Percentiles rank a stretch among this genome's conserved stretches.
Conservation (phyloP, 2,797 vertebrate species). For the Potorous gilbertii region DNA sequence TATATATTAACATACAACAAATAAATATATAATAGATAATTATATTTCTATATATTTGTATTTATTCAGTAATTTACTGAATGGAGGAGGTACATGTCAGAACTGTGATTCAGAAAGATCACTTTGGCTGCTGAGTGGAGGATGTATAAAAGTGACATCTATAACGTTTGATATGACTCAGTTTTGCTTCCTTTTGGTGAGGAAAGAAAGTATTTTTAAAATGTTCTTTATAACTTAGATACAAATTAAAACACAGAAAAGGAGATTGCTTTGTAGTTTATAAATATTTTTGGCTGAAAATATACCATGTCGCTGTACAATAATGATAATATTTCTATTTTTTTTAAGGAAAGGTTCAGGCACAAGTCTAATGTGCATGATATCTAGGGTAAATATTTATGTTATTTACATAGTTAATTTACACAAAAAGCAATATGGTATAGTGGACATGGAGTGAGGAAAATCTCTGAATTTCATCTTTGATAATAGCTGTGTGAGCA, state of each 20-base stretch:
- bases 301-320: neutral
- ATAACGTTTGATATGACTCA: neutral
- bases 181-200: neutral
- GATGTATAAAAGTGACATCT: neutral
- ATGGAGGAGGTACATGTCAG: neutral
- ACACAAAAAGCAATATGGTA: neutral
- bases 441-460: neutral
- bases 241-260: neutral
- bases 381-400: neutral
- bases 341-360: neutral
- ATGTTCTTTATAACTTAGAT: neutral
- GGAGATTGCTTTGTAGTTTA: neutral
- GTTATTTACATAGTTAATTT: neutral
- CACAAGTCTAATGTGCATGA: neutral
- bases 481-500: neutral
- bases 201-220: neutral
- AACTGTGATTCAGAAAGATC: neutral
- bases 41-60: neutral
- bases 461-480: neutral
- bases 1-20: neutral
- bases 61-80: neutral
- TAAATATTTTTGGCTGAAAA: neutral
- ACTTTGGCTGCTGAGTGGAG: neutral
- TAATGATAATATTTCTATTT: neutral
- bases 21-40: too few species aligned